A percentile compares a stretch with the other conserved stretches of the same genome.
These are phyloP conservation scores for Epinotia nisella DNA, from an alignment of 2,888 invertebrate species.

Conservation along the genomic window DNA sequence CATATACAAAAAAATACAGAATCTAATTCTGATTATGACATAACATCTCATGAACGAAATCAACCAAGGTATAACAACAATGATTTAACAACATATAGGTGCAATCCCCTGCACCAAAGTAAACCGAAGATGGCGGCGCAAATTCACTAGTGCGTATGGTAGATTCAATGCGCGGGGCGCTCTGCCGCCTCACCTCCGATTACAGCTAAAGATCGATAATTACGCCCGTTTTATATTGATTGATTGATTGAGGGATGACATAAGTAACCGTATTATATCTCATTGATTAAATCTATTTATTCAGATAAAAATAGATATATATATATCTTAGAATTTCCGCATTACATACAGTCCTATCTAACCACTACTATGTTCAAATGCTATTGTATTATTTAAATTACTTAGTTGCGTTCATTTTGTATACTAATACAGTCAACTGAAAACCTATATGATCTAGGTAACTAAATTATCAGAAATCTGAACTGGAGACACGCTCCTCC, in stretches of 20 bases:
- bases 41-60: neutral
- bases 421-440: neutral
- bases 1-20: neutral
- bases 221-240: neutral
- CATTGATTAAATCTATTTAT: constrained; percentile 15
- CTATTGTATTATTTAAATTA: constrained; percentile 11
- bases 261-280: constrained; percentile 7
- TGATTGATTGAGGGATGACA: no score
- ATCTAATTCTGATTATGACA: neutral
- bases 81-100: neutral
- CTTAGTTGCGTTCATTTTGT: neutral
- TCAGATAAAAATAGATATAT: constrained; percentile 42
- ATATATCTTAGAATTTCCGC: constrained; percentile 39
- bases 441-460: no score
- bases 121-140: neutral
- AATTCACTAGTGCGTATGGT: neutral
- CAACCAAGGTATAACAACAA: constrained; percentile 1
- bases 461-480: no score
- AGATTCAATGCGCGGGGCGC: neutral
- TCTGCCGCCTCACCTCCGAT: neutral
- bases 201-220: neutral
- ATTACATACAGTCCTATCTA: constrained; percentile 41
- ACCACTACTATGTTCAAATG: constrained; percentile 32
- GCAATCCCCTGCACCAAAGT: neutral
- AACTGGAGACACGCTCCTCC: no score